Percentiles rank a stretch among this genome's conserved stretches.
These are phyloP conservation scores for Etheostoma perlongum DNA, from an alignment of 2,797 vertebrate genomes.

Conservation along the genomic window DNA sequence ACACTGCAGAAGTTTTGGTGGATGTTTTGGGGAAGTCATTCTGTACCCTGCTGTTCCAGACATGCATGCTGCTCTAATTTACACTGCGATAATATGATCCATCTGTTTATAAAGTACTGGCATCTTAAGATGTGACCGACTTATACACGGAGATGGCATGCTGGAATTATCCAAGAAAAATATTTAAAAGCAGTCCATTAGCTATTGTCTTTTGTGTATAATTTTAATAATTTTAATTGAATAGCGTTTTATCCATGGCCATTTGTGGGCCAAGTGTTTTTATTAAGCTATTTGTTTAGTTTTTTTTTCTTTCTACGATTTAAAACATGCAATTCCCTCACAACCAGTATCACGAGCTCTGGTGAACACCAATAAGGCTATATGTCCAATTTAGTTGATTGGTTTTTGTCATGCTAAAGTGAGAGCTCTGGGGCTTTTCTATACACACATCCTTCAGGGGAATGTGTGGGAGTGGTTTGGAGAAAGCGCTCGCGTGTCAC, in stretches of 20 bases:
- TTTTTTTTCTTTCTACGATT: not conserved
- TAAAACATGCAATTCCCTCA: not conserved
- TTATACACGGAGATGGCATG: not conserved
- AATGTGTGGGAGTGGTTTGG: conserved; percentile 65
- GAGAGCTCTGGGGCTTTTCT: not conserved
- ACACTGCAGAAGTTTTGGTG: not conserved
- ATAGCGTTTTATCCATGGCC: not conserved
- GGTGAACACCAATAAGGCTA: too few species aligned
- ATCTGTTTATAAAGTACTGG: conserved; percentile 42
- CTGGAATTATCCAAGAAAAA: not conserved
- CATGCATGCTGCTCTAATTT: conserved; percentile 53
- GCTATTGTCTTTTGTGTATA: too few species aligned
- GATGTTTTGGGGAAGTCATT: not conserved
- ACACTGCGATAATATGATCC: conserved; percentile 55
- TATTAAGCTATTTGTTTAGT: too few species aligned
- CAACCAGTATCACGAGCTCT: not conserved
- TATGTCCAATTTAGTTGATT: not conserved
- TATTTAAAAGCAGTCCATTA: not conserved
- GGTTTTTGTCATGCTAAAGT: not conserved
- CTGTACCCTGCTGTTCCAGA: conserved; percentile 15
- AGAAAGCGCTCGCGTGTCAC: conserved; percentile 70
- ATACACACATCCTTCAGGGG: conserved; percentile 15
- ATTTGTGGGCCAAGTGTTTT: too few species aligned
- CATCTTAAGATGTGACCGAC: not conserved
- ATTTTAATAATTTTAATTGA: not conserved